These are phyloP conservation scores for Oligia latruncula DNA, from an alignment of 2,888 invertebrate genomes.

Conservation along the genomic window DNA sequence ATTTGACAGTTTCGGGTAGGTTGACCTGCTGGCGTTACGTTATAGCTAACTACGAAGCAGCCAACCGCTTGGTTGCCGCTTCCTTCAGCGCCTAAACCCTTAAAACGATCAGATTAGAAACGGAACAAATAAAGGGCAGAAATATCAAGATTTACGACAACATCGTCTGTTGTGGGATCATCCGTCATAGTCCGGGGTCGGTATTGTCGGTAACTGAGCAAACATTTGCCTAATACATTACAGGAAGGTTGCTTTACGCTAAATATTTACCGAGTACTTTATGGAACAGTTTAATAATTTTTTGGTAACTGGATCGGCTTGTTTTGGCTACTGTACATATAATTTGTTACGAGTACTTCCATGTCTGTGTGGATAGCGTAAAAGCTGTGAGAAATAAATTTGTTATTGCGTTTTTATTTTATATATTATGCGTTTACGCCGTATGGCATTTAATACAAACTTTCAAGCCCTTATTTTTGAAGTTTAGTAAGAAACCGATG, in stretches of 20 bases:
- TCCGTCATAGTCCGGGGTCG: constrained; percentile 66
- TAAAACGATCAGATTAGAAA: constrained; percentile 76
- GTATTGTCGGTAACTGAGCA: constrained; percentile 56
- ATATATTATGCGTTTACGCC: too few relatives aligned
- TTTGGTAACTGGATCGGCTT: constrained; percentile 52
- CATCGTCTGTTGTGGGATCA: constrained; percentile 53
- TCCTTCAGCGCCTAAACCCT: constrained; percentile 40
- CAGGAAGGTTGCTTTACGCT: constrained; percentile 35
- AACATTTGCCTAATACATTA: constrained; percentile 73
- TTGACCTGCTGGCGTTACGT: too few relatives aligned
- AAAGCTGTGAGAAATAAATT: background rate
- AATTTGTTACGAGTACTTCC: background rate
- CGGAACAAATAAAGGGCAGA: constrained; percentile 59
- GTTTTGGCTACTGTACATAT: constrained; percentile 13
- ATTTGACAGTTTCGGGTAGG: too few relatives aligned
- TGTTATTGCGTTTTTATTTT: background rate
- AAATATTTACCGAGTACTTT: constrained; percentile 62
- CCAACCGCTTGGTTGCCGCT: background rate
- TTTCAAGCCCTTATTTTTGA: too few relatives aligned
- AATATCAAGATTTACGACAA: constrained; percentile 70
- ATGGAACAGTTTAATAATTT: constrained; percentile 54
- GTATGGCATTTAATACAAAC: too few relatives aligned
- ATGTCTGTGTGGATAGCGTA: background rate
- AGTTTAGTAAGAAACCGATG: too few relatives aligned
- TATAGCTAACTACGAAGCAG: background rate